These are phyloP conservation scores for Origma solitaria DNA, from an alignment of 2,113 vertebrate genomes.

Conservation along the genomic window DNA sequence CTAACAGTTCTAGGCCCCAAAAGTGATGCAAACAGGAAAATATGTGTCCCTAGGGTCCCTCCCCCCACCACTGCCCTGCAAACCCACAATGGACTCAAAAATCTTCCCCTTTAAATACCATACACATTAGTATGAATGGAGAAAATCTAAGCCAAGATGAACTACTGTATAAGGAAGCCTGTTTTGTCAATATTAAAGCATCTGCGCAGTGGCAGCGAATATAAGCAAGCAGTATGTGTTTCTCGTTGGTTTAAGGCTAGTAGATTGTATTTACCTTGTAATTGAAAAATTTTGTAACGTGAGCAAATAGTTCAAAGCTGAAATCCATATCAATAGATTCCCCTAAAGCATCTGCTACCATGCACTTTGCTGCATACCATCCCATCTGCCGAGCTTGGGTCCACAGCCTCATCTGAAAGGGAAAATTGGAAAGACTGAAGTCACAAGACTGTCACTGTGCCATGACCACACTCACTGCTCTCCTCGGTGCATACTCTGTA, in stretches of 20 bases:
- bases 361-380: slow-evolving; percentile 89
- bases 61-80: not conserved
- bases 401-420: slow-evolving; percentile 92
- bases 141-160: not conserved
- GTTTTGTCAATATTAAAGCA: not conserved
- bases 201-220: not conserved
- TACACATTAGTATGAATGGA: not conserved
- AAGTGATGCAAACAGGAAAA: not conserved
- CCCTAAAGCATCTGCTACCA: slow-evolving; percentile 75
- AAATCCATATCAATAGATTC: slow-evolving; percentile 87
- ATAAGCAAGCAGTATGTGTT: not conserved
- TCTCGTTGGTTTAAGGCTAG: not conserved
- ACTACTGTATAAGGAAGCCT: not conserved
- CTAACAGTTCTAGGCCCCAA: not conserved
- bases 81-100: not conserved
- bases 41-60: not conserved
- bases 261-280: slow-evolving; percentile 80
- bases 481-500: fast-evolving
- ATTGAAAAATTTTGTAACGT: slow-evolving; percentile 95
- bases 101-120: not conserved
- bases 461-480: not conserved
- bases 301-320: slow-evolving; percentile 96
- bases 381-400: slow-evolving; percentile 98
- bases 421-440: not conserved
- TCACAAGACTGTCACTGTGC: fast-evolving